A percentile compares a stretch with the other conserved stretches of the same genome.
Conservation (phyloP, 2,113 vertebrate genomes). For the Rostratula benghalensis region DNA sequence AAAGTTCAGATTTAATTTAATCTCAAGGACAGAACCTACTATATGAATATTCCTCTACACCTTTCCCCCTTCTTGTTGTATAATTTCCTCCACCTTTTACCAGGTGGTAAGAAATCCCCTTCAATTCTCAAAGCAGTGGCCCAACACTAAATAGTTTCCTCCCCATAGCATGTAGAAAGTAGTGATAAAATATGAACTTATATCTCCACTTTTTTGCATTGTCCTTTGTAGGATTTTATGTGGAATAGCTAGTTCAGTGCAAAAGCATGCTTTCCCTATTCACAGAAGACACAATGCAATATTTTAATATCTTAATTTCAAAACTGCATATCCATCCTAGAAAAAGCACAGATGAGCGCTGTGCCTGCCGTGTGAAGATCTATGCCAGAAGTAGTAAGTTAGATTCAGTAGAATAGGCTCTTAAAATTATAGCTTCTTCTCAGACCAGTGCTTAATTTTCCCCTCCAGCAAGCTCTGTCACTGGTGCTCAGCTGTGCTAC, state of each 20-base stretch:
- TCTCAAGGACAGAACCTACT: background rate
- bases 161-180: background rate
- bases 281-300: background rate
- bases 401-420: background rate
- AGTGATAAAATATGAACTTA: background rate
- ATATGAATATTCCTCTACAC: background rate
- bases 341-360: background rate
- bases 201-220: background rate
- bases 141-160: background rate
- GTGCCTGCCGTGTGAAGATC: background rate
- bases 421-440: background rate
- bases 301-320: background rate
- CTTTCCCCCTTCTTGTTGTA: accelerated
- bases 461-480: background rate
- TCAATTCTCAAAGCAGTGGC: background rate
- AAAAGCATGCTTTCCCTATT: background rate
- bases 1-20: background rate
- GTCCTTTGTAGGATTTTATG: background rate
- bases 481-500: background rate
- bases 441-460: slow-evolving; percentile 3
- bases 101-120: background rate
- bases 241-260: background rate
- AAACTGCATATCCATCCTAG: background rate
- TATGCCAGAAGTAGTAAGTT: background rate
- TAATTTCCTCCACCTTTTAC: background rate